Base-by-base conservation (phyloP, 2,888 invertebrate genomes). In the Cryptocephalus primarius region DNA sequence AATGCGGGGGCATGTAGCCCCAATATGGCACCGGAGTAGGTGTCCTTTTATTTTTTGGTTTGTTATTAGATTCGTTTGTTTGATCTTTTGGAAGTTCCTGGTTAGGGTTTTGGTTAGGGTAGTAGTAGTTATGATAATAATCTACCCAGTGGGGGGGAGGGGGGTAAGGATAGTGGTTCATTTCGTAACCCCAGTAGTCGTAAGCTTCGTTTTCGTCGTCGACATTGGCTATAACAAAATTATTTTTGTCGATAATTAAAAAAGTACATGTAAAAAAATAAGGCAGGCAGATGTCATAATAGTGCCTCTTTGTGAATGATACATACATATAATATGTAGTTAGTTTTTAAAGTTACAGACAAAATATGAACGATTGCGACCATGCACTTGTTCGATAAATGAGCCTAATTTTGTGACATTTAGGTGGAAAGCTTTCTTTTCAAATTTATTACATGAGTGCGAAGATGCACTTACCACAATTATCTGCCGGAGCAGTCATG, bases 401-500 rank as follows among this genome's bases (percentile, higher is more conserved):
- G 13, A 10, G 22, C 32, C 14, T 8, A 34, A 43, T n/a, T 33
- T 10, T 11, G 32, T 42, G 22, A 42, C 32, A 42, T 42, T 32
- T 42, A 13, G 8, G 22, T 2, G 32, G 33, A 22, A 13, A 41
- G 13, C 43, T 43, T 33, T 32, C 32, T 32, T 9, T 14, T 11
- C 12, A 36, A 36, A 36, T 36, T 4, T 14, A 40, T 22, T 22
- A 40, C 14, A 11, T 40, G 32, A 4, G 43, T 40, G 6, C 22
- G 50, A 52, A 53, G 52, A 45, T 31, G 12, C 32, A 73, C 78
- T 77, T 72, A 81, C 49, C 52, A 52, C 46, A 48, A 52, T 52
- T 45, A 46, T 49, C 46, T 46, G 43, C 33, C 12, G 80, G 80
- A 51, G 79, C 78, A 53, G 85, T 85, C 85, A 86, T 85, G 43